Evolutionary conservation across 1,140 invertebrate genomes (phyloP), one percentile per base, ranked within the genome.

Genomic region (Hycleus phaleratus): DNA sequence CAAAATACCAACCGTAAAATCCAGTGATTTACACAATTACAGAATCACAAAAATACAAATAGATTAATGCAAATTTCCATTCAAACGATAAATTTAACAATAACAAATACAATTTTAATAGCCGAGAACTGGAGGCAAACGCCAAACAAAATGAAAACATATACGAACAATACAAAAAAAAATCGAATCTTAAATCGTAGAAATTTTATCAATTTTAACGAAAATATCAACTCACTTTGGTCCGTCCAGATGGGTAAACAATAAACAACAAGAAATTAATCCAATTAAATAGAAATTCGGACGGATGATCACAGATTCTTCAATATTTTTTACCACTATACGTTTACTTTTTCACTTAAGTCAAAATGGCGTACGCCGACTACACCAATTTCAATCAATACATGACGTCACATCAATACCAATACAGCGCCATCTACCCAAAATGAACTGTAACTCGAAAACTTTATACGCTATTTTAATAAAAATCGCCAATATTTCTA

Each of bases 201-300:
- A 32, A 45, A 7, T 55, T 38, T 32, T 43, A 32, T 18, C 18
- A 18, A 18, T 18, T 18, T 18, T 18, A 18, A 18, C 3, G 38
- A 56, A 75, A 74, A 63, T 73, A 71, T 63, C 7, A 46, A 65
- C 69, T 75, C 72, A 83, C 81, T 77, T 82, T 81, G 81, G 82
- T 83, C 81, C 82, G 82, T 82, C 79, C 82, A 81, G 79, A 82
- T 82, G 81, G 81, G 82, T 81, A 75, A 73, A 76, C 72, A 77
- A 74, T 77, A 77, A 75, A 80, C 73, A 81, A 82, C 76, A 75
- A 76, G 76, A 77, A 79, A 76, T 73, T 73, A 76, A 75, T 76
- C 75, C 76, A 71, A 74, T 72, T 73, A 66, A 74, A 74, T 73
- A 65, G 73, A 75, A 69, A 70, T 70, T 73, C 71, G 73, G 75